Base-by-base conservation (phyloP, 1,140 invertebrate species). In the Orchesella cincta region DNA sequence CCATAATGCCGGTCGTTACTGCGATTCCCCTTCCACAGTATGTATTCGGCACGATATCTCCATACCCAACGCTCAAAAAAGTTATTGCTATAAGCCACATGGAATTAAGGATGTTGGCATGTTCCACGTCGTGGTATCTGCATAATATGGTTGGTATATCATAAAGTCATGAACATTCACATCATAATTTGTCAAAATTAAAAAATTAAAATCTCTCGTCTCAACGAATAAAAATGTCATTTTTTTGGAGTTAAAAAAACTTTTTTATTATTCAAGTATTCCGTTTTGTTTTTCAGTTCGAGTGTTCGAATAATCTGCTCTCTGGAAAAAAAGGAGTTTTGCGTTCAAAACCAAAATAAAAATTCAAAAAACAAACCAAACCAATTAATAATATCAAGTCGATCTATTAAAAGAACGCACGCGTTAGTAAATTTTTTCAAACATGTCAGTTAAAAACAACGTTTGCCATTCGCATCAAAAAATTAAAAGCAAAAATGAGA, bases 1-100 rank as follows among this genome's bases (percentile, higher is more conserved):
- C 98, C 95, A 99, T 98, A 86, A 99, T 96, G 85, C 97, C 97
- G 80, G 96, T 98, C 86, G 93, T 95, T 84, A 99, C 96, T 84
- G 97, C 96, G 85, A 99, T 98, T 85, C 94, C 95, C 87, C 97
- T 90, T 83, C 97, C 97, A 89, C 97, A 99, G 89, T 99, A 98
- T 81, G 98, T 99, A 89, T 99, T 98, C 85, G 98, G 98, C 85
- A 99, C 78, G 87, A 99, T 98, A 89, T 99, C 98, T 85, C 98
- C 98, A 89, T 99, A 99, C 85, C 97, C 96, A 85, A 99, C 95
- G 88, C 95, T 97, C 83, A 98, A 89, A 72, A 76, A 95, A 83
- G 96, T 98, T 85, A 97, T 98, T 84, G 96, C 94, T 87, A 98
- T 97, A 87, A 98, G 92, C 96, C 96, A 98, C 95, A 98, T 97